phyloP scores from a whole-genome alignment of 2,888 invertebrate genomes.

The Scelioninae gen. 1 region DNA sequence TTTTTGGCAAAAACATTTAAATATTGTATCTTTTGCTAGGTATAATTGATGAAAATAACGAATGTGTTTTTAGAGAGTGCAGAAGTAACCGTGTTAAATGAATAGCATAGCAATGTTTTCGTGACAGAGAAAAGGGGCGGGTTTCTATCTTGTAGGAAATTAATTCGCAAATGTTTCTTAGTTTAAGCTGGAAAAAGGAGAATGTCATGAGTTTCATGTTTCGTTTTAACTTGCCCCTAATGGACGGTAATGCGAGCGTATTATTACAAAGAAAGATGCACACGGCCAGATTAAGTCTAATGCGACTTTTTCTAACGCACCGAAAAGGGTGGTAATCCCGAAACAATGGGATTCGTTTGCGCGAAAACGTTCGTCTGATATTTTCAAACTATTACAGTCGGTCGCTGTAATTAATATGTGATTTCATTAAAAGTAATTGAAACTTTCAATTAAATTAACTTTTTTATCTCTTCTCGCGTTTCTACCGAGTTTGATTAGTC shows the following conservation, averaged over 20 bases:
- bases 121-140: conserved; percentile 17
- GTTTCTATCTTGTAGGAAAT: conserved; percentile 47
- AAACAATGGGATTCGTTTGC: conserved; percentile 25
- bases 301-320: conserved; percentile 37
- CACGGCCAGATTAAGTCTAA: conserved; percentile 53
- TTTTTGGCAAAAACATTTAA: no score
- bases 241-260: conserved; percentile 57
- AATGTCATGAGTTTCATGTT: conserved; percentile 29
- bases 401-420: conserved; percentile 24
- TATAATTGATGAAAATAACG: conserved; percentile 4
- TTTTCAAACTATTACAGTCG: no score
- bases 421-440: conserved; percentile 36
- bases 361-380: neutral
- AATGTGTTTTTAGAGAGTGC: neutral
- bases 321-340: conserved; percentile 40
- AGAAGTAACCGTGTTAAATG: conserved; percentile 28
- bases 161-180: conserved; percentile 57
- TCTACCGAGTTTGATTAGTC: conserved; percentile 1
- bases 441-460: conserved; percentile 23
- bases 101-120: conserved; percentile 27
- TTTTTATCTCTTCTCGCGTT: conserved; percentile 12
- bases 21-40: no score
- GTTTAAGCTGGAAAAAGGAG: conserved; percentile 31
- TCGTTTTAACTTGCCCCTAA: conserved; percentile 43
- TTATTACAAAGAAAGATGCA: conserved; percentile 48